phyloP scores from a whole-genome alignment of 64 coral and sea anemone species.

The Dendrophyllia cribrosa region DNA sequence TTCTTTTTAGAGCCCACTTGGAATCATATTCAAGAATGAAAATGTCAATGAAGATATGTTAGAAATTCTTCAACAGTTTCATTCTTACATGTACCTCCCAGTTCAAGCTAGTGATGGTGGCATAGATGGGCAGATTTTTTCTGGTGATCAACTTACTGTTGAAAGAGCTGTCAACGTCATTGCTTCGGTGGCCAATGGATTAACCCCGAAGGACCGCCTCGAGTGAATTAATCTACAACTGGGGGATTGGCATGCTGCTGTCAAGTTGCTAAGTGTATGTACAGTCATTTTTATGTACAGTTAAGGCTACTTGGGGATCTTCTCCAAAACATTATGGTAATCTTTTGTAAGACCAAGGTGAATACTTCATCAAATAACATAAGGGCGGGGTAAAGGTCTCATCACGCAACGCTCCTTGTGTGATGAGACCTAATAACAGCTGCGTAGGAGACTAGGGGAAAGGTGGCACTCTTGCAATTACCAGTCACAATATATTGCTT shows the following conservation, averaged over 20 bases:
- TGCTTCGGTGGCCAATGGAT: constrained; percentile 49
- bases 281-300: not conserved
- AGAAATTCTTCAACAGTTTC: constrained; percentile 8
- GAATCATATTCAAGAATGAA: constrained; percentile 45
- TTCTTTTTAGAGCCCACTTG: constrained; percentile 27
- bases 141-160: constrained; percentile 50
- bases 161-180: constrained; percentile 53
- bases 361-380: no score
- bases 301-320: no score
- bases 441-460: no score
- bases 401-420: no score
- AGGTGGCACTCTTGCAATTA: no score
- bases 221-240: constrained; percentile 36
- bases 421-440: no score
- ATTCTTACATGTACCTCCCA: constrained; percentile 26
- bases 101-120: constrained; percentile 3
- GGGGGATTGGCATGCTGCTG: constrained; percentile 33
- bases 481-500: no score
- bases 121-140: not conserved
- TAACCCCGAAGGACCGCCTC: constrained; percentile 13
- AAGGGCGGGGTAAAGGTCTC: no score
- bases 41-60: constrained; percentile 50
- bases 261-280: constrained; percentile 28
- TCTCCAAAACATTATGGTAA: no score
- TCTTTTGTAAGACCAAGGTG: no score